Percentiles rank a stretch among this genome's conserved stretches.
Conservation (phyloP, 1,140 invertebrate genomes). For the Brachionus asplanchnoidis region DNA sequence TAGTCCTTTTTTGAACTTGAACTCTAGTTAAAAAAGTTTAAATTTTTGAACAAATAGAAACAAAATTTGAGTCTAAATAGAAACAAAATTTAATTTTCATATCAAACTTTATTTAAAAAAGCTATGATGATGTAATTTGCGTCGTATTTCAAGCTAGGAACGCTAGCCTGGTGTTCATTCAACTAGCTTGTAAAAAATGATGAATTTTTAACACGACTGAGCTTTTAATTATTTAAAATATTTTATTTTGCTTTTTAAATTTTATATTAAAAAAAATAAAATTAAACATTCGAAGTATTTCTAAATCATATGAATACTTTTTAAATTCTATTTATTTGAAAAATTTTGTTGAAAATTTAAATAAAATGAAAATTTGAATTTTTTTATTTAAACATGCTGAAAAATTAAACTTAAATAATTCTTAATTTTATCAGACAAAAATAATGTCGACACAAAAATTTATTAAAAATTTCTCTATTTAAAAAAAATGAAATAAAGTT, state of each 20-base stretch:
- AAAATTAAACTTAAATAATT: background rate
- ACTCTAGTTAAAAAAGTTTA: background rate
- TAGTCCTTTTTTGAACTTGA: background rate
- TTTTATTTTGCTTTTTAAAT: no score
- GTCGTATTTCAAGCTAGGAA: constrained; percentile 40
- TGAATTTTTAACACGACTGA: constrained; percentile 32
- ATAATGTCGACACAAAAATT: background rate
- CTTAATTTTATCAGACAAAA: background rate
- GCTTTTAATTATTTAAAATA: background rate
- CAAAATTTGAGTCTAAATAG: background rate
- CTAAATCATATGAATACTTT: no score
- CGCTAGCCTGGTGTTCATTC: constrained; percentile 37
- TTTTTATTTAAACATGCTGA: no score
- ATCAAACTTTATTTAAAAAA: background rate
- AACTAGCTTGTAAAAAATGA: constrained; percentile 33
- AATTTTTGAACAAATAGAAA: background rate
- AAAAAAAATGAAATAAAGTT: background rate
- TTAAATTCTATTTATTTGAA: no score
- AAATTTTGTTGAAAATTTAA: no score
- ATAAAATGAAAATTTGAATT: no score
- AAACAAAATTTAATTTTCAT: background rate
- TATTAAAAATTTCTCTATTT: background rate
- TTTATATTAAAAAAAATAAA: no score
- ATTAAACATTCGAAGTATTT: no score
- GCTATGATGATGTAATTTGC: constrained; percentile 42